Evolutionary conservation across 1,140 invertebrate genomes (phyloP), one percentile per base, ranked within the genome.

Genomic region (Drosophila serrata): DNA sequence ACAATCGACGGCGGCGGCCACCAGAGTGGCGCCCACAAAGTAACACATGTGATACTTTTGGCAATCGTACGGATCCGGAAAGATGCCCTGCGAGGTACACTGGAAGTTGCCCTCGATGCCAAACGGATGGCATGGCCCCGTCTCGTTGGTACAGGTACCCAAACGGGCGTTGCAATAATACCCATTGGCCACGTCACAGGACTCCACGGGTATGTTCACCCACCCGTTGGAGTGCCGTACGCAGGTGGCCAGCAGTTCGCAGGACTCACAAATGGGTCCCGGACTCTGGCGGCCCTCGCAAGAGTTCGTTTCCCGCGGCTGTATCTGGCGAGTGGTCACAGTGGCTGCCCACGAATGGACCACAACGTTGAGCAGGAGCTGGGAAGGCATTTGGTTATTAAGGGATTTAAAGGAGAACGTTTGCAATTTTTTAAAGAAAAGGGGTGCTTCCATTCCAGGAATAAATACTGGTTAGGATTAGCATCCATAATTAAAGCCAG

Each of bases 41-140:
- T 90, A 85, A 58, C 93, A 93, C 75, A 93, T 92, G 60, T 93
- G 92, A 58, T 93, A 93, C 55, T 90, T 86, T 57, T 92, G 91
- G 56, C 93, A 93, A 37, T 92, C 86, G 12, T 92, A 93, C 4
- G 93, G 90, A 79, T 93, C 92, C 2, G 93, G 93, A 31, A 92
- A 93, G n/a, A 92, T 82, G 39, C 93, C 93, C 31, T 92, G 80
- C 13, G 92, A 90, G 19, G 91, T 92, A 63, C 92, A 92, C 35
- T 88, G 87, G 11, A 92, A 92, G 63, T 92, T 92, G 37, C 81
- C 90, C 33, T 91, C 90, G 29, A 81, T 81, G 6, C 91, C 90
- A 53, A 92, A 86, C 0, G 92, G 92, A 75, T 93, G 90, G 37
- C 92, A 93, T 0, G 92, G 92, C 0, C 92, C 92, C 0, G 91